Evolutionary conservation across 2,888 invertebrate species (phyloP).

Genomic region (Spisula solida): DNA sequence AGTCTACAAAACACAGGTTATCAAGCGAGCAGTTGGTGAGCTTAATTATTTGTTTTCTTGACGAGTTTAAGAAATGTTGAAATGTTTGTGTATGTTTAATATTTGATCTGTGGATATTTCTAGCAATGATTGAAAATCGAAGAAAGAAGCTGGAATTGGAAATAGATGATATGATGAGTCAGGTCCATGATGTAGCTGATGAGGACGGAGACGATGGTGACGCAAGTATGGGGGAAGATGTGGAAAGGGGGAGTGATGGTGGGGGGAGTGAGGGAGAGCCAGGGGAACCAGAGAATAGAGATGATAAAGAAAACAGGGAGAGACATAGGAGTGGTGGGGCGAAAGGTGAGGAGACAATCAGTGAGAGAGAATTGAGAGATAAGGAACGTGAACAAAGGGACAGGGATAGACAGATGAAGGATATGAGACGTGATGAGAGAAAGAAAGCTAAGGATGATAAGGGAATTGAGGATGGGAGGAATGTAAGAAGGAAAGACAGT

Average conservation of each 20-base stretch:
- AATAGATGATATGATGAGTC: slow-evolving; percentile 80
- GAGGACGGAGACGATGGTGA: slow-evolving; percentile 64
- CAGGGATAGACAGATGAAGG: slow-evolving; percentile 50
- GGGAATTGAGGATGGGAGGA: slow-evolving; percentile 38
- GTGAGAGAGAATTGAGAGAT: slow-evolving; percentile 59
- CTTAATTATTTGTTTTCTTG: too few relatives aligned
- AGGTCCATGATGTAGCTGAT: slow-evolving; percentile 65
- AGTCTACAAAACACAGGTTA: too few relatives aligned
- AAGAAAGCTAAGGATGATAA: slow-evolving; percentile 4
- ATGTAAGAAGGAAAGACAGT: slow-evolving; percentile 33
- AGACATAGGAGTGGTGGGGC: slow-evolving; percentile 50
- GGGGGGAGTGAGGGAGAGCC: slow-evolving; percentile 56
- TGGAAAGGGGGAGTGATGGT: slow-evolving; percentile 48
- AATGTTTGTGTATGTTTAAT: too few relatives aligned
- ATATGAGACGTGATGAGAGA: slow-evolving; percentile 39
- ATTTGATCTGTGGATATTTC: too few relatives aligned
- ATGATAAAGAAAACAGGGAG: slow-evolving; percentile 62
- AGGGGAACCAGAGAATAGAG: slow-evolving; percentile 44
- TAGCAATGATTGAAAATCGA: slow-evolving; percentile 81
- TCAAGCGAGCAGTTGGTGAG: too few relatives aligned
- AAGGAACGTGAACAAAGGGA: slow-evolving; percentile 60
- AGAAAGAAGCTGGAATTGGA: slow-evolving; percentile 80
- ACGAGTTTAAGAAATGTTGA: too few relatives aligned
- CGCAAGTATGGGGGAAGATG: slow-evolving; percentile 62
- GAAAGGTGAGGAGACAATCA: slow-evolving; percentile 55